A percentile compares a stretch with the other conserved stretches of the same genome.
phyloP scores from a whole-genome alignment of 35 echinoderm and acorn worm species.

The Ptychodera flava region DNA sequence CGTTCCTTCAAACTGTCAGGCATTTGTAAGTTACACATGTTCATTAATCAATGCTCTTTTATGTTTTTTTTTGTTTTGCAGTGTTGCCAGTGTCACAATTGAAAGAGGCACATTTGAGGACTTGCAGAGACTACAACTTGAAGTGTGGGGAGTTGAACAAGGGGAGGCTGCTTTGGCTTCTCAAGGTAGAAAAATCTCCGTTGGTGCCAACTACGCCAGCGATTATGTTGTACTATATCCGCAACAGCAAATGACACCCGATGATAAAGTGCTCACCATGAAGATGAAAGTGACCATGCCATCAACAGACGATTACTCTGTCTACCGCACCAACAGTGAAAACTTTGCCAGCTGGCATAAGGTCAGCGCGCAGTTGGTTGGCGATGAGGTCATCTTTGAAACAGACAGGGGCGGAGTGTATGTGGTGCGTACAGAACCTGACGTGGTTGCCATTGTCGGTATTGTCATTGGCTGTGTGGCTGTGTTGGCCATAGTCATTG shows the following conservation, averaged over 20 bases:
- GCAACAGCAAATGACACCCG: slow-evolving; percentile 45
- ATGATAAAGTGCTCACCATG: slow-evolving; percentile 43
- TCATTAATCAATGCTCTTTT: no score
- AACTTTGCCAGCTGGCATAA: slow-evolving; percentile 61
- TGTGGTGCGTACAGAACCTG: slow-evolving; percentile 34
- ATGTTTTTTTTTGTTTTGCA: slow-evolving; percentile 25
- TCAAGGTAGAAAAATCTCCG: slow-evolving; percentile 24
- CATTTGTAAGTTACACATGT: no score
- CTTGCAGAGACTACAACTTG: slow-evolving; percentile 64
- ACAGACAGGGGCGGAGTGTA: slow-evolving; percentile 51
- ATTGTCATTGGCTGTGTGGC: slow-evolving; percentile 43
- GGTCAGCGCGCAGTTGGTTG: slow-evolving; percentile 28
- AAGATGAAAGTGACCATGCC: slow-evolving; percentile 35
- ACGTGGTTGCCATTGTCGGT: slow-evolving; percentile 52
- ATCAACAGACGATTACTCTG: slow-evolving; percentile 31
- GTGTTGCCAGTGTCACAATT: slow-evolving; percentile 37
- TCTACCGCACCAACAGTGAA: slow-evolving; percentile 65
- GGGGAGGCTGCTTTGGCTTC: slow-evolving; percentile 34
- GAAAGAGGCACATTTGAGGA: slow-evolving; percentile 59
- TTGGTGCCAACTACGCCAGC: slow-evolving; percentile 58
- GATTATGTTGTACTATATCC: slow-evolving; percentile 69
- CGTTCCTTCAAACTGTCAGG: no score
- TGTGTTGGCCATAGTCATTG: slow-evolving; percentile 40
- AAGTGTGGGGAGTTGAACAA: slow-evolving; percentile 60
- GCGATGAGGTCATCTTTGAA: slow-evolving; percentile 37